Conservation (phyloP, 2,797 vertebrate species). For the Melopsittacus undulatus region DNA sequence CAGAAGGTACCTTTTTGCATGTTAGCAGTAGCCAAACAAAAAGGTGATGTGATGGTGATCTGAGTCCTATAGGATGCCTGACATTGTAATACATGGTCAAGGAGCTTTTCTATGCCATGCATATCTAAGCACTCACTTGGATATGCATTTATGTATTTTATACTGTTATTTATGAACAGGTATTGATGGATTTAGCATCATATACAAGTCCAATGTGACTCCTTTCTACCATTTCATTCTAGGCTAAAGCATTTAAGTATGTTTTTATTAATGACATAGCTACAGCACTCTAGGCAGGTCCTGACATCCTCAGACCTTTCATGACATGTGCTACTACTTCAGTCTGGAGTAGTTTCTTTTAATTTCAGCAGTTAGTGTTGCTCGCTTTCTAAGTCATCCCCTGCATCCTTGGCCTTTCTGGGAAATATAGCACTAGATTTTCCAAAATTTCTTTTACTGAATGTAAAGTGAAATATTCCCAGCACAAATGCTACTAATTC, state of each 20-base stretch:
- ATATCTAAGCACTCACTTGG: not conserved
- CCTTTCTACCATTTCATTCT: not conserved
- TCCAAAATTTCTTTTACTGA: not conserved
- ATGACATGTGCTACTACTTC: not conserved
- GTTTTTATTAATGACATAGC: not conserved
- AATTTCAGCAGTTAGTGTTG: not conserved
- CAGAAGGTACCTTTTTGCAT: not conserved
- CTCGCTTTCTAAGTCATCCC: not conserved
- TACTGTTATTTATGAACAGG: not conserved
- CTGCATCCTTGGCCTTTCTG: not conserved
- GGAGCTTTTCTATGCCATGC: not conserved
- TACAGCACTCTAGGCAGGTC: not conserved
- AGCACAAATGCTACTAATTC: not conserved
- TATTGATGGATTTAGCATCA: not conserved
- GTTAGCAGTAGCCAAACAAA: rapidly evolving
- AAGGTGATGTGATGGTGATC: not conserved
- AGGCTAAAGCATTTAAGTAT: not conserved
- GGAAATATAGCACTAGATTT: not conserved
- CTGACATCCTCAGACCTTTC: not conserved
- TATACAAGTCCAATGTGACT: not conserved
- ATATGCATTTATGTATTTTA: not conserved
- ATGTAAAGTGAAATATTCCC: not conserved
- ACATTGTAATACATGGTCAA: not conserved
- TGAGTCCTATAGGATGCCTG: not conserved
- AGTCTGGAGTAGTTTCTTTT: not conserved